A percentile compares a stretch with the other conserved stretches of the same genome.
phyloP scores from a whole-genome alignment of 2,797 vertebrate species.

The Helostoma temminkii region DNA sequence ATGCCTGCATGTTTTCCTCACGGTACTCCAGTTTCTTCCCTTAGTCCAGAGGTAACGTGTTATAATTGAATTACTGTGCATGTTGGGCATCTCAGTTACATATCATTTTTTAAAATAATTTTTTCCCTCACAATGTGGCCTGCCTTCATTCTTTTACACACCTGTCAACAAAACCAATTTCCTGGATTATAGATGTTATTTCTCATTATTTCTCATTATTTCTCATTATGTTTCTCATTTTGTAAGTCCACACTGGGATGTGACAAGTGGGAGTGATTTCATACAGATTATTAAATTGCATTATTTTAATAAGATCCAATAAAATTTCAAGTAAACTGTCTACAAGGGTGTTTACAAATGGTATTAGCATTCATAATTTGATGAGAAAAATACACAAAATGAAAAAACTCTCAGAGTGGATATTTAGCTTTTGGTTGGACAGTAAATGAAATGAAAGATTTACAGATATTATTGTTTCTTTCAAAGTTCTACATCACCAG shows the following conservation, averaged over 20 bases:
- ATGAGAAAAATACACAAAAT: slow-evolving; percentile 2
- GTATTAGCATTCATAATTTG: not conserved
- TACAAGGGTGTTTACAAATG: slow-evolving; percentile 1
- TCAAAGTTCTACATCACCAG: not conserved
- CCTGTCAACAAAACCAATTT: slow-evolving; percentile 54
- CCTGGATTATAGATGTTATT: slow-evolving; percentile 18
- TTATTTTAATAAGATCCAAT: slow-evolving; percentile 11
- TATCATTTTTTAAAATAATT: too few relatives aligned
- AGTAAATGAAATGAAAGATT: slow-evolving; percentile 16
- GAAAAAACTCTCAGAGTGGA: not conserved
- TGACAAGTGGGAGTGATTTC: slow-evolving; percentile 16
- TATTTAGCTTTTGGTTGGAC: not conserved
- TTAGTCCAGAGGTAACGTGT: too few relatives aligned
- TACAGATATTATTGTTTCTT: not conserved
- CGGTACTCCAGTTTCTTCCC: too few relatives aligned
- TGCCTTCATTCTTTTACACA: slow-evolving; percentile 28
- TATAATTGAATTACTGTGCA: too few relatives aligned
- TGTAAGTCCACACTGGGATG: slow-evolving; percentile 16
- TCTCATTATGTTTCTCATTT: slow-evolving; percentile 15
- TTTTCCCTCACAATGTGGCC: not conserved
- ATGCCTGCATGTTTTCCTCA: too few relatives aligned
- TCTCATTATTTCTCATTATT: too few relatives aligned
- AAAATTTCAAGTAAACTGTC: slow-evolving; percentile 8
- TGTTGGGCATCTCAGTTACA: too few relatives aligned
- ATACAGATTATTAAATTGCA: slow-evolving; percentile 36